A percentile compares a stretch with the other conserved stretches of the same genome.
Evolutionary conservation across 2,113 vertebrate genomes (phyloP).

Genomic region (Morone saxatilis): DNA sequence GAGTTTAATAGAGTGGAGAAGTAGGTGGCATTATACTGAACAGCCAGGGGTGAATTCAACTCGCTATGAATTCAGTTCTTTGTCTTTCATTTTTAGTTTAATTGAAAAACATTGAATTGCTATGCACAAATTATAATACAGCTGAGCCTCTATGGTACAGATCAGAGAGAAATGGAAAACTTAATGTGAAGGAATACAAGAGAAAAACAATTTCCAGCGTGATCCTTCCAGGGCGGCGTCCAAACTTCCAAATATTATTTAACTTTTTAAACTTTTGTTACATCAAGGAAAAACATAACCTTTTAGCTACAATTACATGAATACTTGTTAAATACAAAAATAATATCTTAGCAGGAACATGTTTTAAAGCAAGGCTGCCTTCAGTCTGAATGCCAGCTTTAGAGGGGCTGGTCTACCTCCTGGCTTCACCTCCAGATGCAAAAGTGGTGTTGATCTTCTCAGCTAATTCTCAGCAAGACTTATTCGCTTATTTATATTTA

Average conservation of each 20-base stretch:
- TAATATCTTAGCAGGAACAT: no score
- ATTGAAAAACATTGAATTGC: not conserved
- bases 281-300: not conserved
- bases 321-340: not conserved
- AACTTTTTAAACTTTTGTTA: not conserved
- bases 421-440: no score
- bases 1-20: slow-evolving; percentile 32
- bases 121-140: not conserved
- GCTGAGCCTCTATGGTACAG: not conserved
- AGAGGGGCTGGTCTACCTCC: no score
- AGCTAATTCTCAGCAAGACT: no score
- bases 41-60: slow-evolving; percentile 26
- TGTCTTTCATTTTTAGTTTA: slow-evolving; percentile 16
- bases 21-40: slow-evolving; percentile 19
- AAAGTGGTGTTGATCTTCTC: no score
- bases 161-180: not conserved
- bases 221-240: no score
- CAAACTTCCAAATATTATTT: no score
- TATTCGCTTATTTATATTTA: no score
- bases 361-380: no score
- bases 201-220: no score
- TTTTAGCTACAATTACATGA: not conserved
- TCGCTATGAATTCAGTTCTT: slow-evolving; percentile 10
- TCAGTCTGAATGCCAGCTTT: no score
- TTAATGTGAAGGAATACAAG: no score